These are phyloP conservation scores for Streptopelia turtur DNA, from an alignment of 2,797 vertebrate genomes.

Conservation along the genomic window DNA sequence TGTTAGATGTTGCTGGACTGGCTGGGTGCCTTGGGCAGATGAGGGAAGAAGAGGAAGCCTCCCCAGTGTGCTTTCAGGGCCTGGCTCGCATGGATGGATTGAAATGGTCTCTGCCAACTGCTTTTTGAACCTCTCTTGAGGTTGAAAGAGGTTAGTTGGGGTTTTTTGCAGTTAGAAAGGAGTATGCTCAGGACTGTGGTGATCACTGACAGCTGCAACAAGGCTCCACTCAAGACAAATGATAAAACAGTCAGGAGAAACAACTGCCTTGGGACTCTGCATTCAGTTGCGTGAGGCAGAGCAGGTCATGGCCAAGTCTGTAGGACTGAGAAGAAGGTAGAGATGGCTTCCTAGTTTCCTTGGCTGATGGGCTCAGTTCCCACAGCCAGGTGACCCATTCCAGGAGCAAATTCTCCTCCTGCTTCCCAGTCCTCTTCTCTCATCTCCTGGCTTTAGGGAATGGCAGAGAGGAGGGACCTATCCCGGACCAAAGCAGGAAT, in stretches of 20 bases:
- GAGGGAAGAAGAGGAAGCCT: not conserved
- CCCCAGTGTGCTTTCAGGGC: not conserved
- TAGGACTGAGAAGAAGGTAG: not conserved
- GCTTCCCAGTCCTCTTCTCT: not conserved
- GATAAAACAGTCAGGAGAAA: not conserved
- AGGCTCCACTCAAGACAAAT: not conserved
- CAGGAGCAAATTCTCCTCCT: not conserved
- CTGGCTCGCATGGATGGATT: not conserved
- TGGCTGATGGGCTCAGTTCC: not conserved
- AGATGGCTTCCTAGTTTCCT: not conserved
- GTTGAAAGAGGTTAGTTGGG: accelerated
- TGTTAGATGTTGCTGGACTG: not conserved
- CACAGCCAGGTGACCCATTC: not conserved
- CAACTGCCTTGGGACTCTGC: not conserved
- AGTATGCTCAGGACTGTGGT: not conserved
- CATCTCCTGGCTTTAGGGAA: not conserved
- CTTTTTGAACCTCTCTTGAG: not conserved
- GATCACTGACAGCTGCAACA: not conserved
- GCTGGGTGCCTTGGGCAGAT: not conserved
- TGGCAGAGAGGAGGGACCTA: not conserved
- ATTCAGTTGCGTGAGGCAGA: not conserved
- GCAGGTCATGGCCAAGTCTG: not conserved
- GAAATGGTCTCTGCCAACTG: not conserved
- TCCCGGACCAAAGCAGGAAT: not conserved
- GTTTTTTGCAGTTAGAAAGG: not conserved